Base-by-base conservation (phyloP, 2,888 invertebrate genomes). In the Linnaemya tessellans region DNA sequence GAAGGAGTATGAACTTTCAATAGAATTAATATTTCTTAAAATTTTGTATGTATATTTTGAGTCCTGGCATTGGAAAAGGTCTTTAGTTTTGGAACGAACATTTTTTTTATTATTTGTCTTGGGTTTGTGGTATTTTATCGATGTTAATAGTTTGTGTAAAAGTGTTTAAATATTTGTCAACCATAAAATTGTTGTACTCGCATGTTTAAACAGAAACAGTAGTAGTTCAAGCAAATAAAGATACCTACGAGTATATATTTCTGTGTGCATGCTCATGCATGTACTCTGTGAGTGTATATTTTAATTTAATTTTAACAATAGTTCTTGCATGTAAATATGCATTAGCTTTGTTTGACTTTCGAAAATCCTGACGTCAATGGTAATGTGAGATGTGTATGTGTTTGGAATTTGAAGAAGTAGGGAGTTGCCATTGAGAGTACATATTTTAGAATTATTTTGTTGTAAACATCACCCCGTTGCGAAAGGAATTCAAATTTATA, bases 91-190 rank as follows among this genome's bases (percentile, higher is more conserved):
- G 20, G 25, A 30, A 30, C 7, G 8, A 46, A 20, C 0, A 38
- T 22, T 30, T 30, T 30, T 2, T 30, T 46, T 54, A 9, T 46
- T 77, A 64, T 77, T 70, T 70, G 18, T 70, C 4, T 78, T 58
- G 65, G 71, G n/a, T 41, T 79, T 84, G 70, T 83, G 65, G 70
- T 64, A 79, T 82, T 88, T 89, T 89, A 84, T 87, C 87, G 88
- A 87, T 87, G 89, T 89, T 92, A 91, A 91, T 91, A 92, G 91
- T 91, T 90, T 91, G 89, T 92, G 91, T 91, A 92, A 91, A 92
- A 92, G 91, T 90, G 89, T 91, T 90, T 90, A 92, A 92, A 92
- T 92, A 92, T 92, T 92, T 91, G 89, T 89, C 89, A 88, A 88
- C 89, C 91, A 90, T 91, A 90, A 90, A 91, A 90, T 88, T 90